These are phyloP conservation scores for Catonia carolina DNA, from an alignment of 2,888 invertebrate species.

Conservation along the genomic window DNA sequence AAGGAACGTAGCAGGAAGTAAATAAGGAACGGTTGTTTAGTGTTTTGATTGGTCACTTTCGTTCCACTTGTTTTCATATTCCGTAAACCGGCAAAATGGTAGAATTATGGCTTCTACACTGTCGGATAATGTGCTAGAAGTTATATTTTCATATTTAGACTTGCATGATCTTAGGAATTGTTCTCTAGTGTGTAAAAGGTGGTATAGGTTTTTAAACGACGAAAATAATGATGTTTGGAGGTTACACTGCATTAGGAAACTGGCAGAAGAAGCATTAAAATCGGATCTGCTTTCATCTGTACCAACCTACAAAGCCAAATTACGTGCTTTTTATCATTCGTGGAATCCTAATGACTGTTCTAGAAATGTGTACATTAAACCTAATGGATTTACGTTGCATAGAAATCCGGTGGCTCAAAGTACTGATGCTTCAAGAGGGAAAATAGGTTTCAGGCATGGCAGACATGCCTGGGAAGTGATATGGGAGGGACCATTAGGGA, in stretches of 20 bases:
- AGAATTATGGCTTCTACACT: slow-evolving; percentile 57
- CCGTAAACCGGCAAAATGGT: slow-evolving; percentile 46
- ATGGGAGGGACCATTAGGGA: slow-evolving; percentile 97
- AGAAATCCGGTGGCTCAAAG: slow-evolving; percentile 98
- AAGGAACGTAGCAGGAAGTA: slow-evolving; percentile 19
- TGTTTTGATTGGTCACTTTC: slow-evolving; percentile 19
- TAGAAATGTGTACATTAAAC: slow-evolving; percentile 91
- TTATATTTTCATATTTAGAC: slow-evolving; percentile 85
- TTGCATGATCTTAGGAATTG: slow-evolving; percentile 81
- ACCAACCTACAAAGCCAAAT: slow-evolving; percentile 85
- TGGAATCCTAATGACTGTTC: slow-evolving; percentile 99
- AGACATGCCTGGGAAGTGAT: slow-evolving; percentile 97
- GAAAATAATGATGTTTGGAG: slow-evolving; percentile 96
- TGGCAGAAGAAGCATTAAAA: slow-evolving; percentile 82
- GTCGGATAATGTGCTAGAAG: slow-evolving; percentile 76
- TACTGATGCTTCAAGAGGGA: slow-evolving; percentile 88
- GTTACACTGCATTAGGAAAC: slow-evolving; percentile 73
- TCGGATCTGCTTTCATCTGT: slow-evolving; percentile 85
- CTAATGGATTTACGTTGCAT: slow-evolving; percentile 95
- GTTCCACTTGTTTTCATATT: slow-evolving; percentile 19
- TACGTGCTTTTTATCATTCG: slow-evolving; percentile 87
- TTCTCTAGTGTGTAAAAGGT: slow-evolving; percentile 86
- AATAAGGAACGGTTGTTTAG: slow-evolving; percentile 2
- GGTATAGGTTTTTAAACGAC: slow-evolving; percentile 83
- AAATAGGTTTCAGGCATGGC: slow-evolving; percentile 84